Evolutionary conservation across 1,140 invertebrate species (phyloP), one percentile per base, ranked within the genome.

Genomic region (Glossosoma conforme): DNA sequence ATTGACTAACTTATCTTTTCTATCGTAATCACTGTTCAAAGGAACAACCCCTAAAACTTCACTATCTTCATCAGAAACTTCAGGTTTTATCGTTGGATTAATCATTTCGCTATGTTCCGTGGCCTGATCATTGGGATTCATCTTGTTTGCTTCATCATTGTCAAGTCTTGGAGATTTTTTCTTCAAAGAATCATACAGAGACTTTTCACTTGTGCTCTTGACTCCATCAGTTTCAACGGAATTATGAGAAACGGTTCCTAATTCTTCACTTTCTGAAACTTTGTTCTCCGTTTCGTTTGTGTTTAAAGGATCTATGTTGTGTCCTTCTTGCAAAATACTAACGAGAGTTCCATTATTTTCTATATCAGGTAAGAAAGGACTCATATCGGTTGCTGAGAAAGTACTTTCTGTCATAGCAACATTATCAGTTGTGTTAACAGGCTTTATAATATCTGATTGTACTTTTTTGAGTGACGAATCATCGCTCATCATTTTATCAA

Each of bases 281-380:
- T 54, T 52, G 44, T 55, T 51, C 51, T 65, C 60, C 33, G 60
- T 48, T 18, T 58, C 52, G 43, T 55, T 52, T 14, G 22, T 35
- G 13, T 18, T 40, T 24, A 54, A 48, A 6, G 65, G 61, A 38
- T 72, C 70, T 32, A 73, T 53, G 57, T 74, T 72, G 52, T 72
- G 68, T 2, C 70, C 69, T 59, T 70, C 72, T 64, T 77, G 72
- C 25, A 78, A 59, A 60, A 74, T 77, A 58, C 77, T 74, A 0
- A 77, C 69, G 19, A 78, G 65, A 20, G 68, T 73, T 57, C 75
- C 77, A 62, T 78, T 74, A 44, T 74, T 79, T 65, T 79, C 78
- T 17, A 77, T 65, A 60, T 83, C 80, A 6, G 81, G 77, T 54
- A 82, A 63, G 55, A 79, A 84, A 14, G 81, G 81, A 49, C 78